phyloP scores from a whole-genome alignment of 2,888 invertebrate species.

The Sipha maydis region DNA sequence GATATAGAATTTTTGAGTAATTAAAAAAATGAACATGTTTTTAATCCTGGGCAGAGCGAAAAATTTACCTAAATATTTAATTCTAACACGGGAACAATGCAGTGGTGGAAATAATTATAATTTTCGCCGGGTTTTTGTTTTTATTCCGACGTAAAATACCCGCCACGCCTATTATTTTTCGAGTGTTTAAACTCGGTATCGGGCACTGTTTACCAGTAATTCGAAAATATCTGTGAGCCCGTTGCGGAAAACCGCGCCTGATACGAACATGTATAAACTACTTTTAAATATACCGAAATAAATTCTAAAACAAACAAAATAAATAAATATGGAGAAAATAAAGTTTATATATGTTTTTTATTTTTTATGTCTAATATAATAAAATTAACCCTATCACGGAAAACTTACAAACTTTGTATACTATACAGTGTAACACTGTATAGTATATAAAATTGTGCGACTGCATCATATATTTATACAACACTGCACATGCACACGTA shows the following conservation, averaged over 20 bases:
- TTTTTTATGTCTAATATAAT: not conserved
- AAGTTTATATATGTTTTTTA: not conserved
- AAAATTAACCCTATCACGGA: not conserved
- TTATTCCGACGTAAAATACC: not conserved
- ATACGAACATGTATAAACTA: not conserved
- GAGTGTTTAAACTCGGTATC: not conserved
- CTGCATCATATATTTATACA: not conserved
- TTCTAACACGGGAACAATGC: not conserved
- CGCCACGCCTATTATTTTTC: slow-evolving; percentile 12
- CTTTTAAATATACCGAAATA: not conserved
- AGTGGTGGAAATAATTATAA: not conserved
- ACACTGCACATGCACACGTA: not conserved
- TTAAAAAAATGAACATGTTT: too few relatives aligned
- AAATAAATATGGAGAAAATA: not conserved
- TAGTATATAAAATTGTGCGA: not conserved
- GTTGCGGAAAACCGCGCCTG: not conserved
- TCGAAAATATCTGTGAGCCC: not conserved
- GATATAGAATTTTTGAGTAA: too few relatives aligned
- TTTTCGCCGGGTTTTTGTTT: slow-evolving; percentile 1
- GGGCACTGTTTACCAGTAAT: not conserved
- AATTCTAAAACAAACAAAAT: not conserved
- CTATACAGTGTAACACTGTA: too few relatives aligned
- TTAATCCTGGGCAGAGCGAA: not conserved
- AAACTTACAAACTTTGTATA: not conserved
- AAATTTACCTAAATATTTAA: not conserved